phyloP scores from a whole-genome alignment of 2,113 vertebrate genomes.

The Zapus hudsonius region DNA sequence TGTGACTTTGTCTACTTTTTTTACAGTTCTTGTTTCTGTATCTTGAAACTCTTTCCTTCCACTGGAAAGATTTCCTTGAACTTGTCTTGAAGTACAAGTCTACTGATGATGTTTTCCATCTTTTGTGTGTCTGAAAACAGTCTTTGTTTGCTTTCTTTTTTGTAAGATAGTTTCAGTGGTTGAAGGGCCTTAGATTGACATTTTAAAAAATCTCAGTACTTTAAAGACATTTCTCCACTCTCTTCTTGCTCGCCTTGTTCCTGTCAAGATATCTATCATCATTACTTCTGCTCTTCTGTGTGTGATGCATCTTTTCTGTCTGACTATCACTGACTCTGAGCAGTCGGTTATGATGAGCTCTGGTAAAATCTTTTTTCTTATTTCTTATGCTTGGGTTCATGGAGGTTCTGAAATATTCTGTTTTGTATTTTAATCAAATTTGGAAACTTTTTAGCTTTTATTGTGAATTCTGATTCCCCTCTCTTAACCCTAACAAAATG shows the following conservation, averaged over 20 bases:
- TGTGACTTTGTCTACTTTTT: background rate
- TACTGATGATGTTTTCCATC: background rate
- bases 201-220: background rate
- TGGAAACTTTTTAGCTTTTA: constrained; percentile 25
- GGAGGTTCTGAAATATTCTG: background rate
- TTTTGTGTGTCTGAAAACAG: background rate
- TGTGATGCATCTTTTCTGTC: background rate
- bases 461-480: background rate
- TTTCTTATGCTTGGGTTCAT: constrained; percentile 1
- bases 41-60: background rate
- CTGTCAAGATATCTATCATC: constrained; percentile 13
- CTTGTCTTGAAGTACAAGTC: background rate
- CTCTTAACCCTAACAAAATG: background rate
- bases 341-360: background rate
- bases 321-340: constrained; percentile 2
- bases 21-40: background rate
- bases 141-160: background rate
- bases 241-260: background rate
- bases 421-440: background rate
- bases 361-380: background rate
- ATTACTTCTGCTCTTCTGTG: constrained; percentile 19
- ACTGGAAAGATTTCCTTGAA: background rate
- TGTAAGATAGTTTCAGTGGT: constrained; percentile 9
- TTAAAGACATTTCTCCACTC: background rate
- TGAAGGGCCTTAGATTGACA: background rate